Percentiles rank a stretch among this genome's conserved stretches.
Conservation (phyloP, 2,113 vertebrate species). For the Scatophagus argus region DNA sequence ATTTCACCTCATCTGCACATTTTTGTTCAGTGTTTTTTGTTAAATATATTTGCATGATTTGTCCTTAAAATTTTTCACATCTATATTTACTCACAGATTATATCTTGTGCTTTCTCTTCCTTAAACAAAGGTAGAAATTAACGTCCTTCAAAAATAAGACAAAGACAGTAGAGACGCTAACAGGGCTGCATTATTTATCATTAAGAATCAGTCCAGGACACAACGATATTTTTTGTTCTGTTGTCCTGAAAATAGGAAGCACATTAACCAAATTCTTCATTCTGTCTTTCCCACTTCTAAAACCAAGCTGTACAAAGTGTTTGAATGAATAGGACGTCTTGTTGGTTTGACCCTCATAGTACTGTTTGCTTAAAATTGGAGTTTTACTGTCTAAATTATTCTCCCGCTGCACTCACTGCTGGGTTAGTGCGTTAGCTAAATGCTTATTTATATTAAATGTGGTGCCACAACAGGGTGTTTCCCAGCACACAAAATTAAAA, state of each 20-base stretch:
- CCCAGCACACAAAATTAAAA: slow-evolving; percentile 51
- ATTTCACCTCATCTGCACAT: too few species aligned
- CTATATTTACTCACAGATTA: too few species aligned
- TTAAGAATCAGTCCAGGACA: neutral
- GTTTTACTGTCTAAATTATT: neutral
- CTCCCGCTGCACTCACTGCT: slow-evolving; percentile 37
- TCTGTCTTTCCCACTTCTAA: neutral
- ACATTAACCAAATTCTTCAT: neutral
- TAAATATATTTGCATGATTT: too few species aligned
- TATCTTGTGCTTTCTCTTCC: too few species aligned
- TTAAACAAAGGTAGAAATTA: too few species aligned
- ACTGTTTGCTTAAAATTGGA: slow-evolving; percentile 12
- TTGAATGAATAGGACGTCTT: neutral
- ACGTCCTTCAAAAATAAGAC: too few species aligned
- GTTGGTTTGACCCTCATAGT: neutral
- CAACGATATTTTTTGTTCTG: neutral
- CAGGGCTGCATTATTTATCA: neutral
- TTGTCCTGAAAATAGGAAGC: neutral
- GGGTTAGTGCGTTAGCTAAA: slow-evolving; percentile 54
- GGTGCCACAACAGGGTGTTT: slow-evolving; percentile 55
- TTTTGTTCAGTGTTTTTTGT: too few species aligned
- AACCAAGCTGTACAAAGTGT: neutral
- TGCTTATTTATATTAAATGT: slow-evolving; percentile 52
- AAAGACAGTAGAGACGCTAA: neutral
- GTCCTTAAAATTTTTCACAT: too few species aligned